Base-by-base conservation (phyloP, 1,140 invertebrate genomes). In the Halictus rubicundus region DNA sequence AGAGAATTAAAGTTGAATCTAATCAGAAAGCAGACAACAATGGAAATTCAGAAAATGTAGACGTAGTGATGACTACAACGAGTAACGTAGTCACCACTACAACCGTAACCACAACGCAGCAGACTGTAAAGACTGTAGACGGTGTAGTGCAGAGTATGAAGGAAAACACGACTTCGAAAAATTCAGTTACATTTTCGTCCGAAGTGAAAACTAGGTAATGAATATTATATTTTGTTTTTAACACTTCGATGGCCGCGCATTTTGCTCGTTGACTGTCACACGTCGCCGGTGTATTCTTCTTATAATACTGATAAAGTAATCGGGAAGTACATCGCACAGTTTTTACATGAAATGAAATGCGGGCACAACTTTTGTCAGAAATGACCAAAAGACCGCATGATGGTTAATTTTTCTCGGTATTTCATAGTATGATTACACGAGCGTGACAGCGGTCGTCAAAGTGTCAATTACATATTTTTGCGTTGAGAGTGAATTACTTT, bases 101-200 rank as follows among this genome's bases (percentile, higher is more conserved):
- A 25, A 93, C 92, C 2, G 92, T 89, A 19, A 92, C 90, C 32
- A 93, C 93, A 21, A 89, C 87, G 46, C 85, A 86, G 64, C 89
- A 92, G 54, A 91, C 88, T 16, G 59, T 92, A 4, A 91, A 91
- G 71, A 87, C 82, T 19, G 88, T 92, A 19, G 93, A 93, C 82
- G 92, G 91, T 5, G 83, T 89, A 63, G 88, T 93, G 23, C 90
- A 93, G 80, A 93, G 85, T 78, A 68, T 89, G 16, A 84, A 92
- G 70, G 85, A 91, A 59, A 91, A 66, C 63, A 82, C 89, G 27
- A 82, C 87, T 7, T 81, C 84, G 10, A 79, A 85, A 79, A 91
- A 92, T 87, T 87, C 87, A 5, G 71, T 87, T 61, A 85, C 86
- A 61, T 81, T 89, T 54, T 87, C 82, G 16, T 86, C 88, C 0